These are phyloP conservation scores for Heliconius erato DNA, from an alignment of 2,888 invertebrate species.

Conservation along the genomic window DNA sequence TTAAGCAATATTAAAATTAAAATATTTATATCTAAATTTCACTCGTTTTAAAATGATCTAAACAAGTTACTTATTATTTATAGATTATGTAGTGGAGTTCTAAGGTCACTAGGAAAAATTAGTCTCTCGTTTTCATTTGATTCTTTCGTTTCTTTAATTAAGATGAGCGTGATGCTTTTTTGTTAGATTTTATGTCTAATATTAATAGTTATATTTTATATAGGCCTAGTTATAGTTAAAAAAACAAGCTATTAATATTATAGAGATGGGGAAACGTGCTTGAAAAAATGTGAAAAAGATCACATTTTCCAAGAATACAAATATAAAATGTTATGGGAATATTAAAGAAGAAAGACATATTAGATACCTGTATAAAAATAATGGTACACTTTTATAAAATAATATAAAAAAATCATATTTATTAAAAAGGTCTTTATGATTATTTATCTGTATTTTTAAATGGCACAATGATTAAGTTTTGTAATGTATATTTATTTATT, in stretches of 20 bases:
- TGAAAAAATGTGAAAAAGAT: conserved; percentile 8
- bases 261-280: not conserved
- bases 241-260: not conserved
- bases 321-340: not conserved
- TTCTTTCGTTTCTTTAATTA: not conserved
- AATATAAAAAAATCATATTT: not conserved
- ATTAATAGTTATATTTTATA: not conserved
- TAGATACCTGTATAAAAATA: not conserved
- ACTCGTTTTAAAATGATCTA: not conserved
- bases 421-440: not conserved
- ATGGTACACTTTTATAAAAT: not conserved
- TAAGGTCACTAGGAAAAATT: not conserved
- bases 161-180: not conserved
- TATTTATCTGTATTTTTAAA: not conserved
- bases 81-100: not conserved
- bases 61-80: not conserved
- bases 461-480: not conserved
- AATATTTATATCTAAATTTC: not conserved
- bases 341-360: no score
- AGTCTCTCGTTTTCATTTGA: not conserved
- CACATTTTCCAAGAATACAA: conserved; percentile 5
- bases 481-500: not conserved
- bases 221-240: not conserved
- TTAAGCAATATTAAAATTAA: not conserved
- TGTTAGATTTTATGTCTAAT: not conserved